Conservation (phyloP, 2,113 vertebrate species). For the Pachyramphus minor region DNA sequence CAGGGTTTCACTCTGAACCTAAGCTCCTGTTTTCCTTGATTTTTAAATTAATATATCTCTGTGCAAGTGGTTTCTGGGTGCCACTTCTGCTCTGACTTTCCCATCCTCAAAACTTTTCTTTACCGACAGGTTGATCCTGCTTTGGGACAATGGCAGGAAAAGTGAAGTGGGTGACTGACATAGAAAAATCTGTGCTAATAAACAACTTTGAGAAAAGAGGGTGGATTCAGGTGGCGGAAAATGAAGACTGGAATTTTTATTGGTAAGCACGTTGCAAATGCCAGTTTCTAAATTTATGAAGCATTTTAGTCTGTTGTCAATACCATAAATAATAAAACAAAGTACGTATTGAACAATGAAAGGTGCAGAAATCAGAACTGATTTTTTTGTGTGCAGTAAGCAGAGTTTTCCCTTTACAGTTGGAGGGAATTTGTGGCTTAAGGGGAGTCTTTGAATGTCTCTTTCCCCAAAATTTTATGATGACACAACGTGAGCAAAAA, state of each 20-base stretch:
- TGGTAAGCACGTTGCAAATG: slow-evolving; percentile 74
- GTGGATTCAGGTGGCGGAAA: slow-evolving; percentile 90
- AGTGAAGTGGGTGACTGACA: slow-evolving; percentile 98
- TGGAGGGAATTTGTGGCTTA: not conserved
- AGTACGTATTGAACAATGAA: not conserved
- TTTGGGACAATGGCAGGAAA: slow-evolving; percentile 86
- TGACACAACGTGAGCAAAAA: not conserved
- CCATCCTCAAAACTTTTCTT: not conserved
- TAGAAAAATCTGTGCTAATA: slow-evolving; percentile 96
- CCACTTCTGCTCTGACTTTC: not conserved
- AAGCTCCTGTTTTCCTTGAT: not conserved
- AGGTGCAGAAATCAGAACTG: not conserved
- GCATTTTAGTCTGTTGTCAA: not conserved
- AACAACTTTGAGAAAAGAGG: slow-evolving; percentile 99
- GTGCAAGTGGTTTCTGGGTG: not conserved
- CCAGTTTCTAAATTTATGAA: not conserved
- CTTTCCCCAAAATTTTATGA: not conserved
- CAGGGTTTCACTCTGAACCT: not conserved
- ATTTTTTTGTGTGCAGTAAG: not conserved
- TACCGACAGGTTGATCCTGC: not conserved
- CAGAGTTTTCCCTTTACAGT: not conserved
- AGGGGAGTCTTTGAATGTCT: not conserved
- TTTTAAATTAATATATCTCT: not conserved
- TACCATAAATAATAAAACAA: not conserved
- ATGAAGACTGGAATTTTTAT: slow-evolving; percentile 98